Base-by-base conservation (phyloP, 2,888 invertebrate genomes). In the Taenaris catops region DNA sequence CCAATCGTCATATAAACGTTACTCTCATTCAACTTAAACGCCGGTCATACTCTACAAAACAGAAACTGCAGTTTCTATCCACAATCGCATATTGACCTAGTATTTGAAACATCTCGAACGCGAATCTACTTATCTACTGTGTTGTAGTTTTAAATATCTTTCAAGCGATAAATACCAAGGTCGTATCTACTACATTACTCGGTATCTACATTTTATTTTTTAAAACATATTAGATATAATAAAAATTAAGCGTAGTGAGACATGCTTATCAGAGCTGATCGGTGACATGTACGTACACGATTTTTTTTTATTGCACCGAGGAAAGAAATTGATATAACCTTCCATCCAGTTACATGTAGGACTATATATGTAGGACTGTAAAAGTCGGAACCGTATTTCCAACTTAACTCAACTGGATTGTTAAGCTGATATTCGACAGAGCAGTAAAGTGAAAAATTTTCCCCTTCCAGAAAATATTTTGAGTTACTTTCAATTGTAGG, bases 161-260 rank as follows among this genome's bases (percentile, higher is more conserved):
- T 27, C 7, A 23, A 26, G 48, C 61, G 76, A 78, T 78, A 79
- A 75, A 58, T 47, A 50, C 69, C 20, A 76, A 74, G 76, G 76
- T 47, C 64, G 44, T 55, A 60, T 60, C 51, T 57, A 73, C 67
- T 67, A 67, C 51, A 49, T 51, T 55, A 47, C 49, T 52, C 48
- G 49, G 36, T 40, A 36, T 36, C 32, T 34, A 38, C 26, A 33
- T 31, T 38, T 40, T 37, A 24, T 34, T n/a, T n/a, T n/a, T n/a
- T n/a, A n/a, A n/a, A n/a, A 32, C 29, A 40, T 39, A 35, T 29
- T 26, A 29, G 28, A 37, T 34, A 36, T 46, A 39, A 41, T 23
- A n/a, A n/a, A 27, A 4, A 2, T 35, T 40, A 44, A 32, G 38
- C 41, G 46, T 46, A 27, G 35, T 40, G 40, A 43, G 7, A 41